Evolutionary conservation across 2,113 vertebrate genomes (phyloP).

Genomic region (Sander lucioperca): DNA sequence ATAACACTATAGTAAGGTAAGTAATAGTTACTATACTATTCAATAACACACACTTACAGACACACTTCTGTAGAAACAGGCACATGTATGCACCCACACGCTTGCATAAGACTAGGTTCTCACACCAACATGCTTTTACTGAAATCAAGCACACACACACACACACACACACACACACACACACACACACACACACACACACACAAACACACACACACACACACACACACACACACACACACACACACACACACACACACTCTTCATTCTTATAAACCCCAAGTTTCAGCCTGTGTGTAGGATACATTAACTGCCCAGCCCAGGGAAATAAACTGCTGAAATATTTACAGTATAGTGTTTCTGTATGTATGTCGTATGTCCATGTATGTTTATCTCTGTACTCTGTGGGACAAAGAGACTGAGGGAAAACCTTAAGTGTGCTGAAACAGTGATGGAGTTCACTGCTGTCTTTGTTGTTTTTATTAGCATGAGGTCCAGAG

Average conservation of each 20-base stretch:
- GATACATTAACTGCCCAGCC: neutral
- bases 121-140: neutral
- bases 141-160: neutral
- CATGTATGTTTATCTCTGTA: slow-evolving; percentile 6
- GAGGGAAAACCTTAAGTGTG: neutral
- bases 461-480: slow-evolving; percentile 15
- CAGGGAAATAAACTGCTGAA: slow-evolving; percentile 21
- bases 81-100: neutral
- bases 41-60: neutral
- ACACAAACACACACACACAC: neutral
- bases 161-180: neutral
- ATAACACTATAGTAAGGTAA: neutral
- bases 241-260: neutral
- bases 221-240: neutral
- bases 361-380: slow-evolving; percentile 16
- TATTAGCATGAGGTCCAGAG: neutral
- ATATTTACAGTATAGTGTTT: slow-evolving; percentile 31
- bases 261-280: neutral
- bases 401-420: slow-evolving; percentile 11
- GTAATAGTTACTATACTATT: too few species aligned
- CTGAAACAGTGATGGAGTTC: slow-evolving; percentile 11
- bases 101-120: neutral
- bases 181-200: neutral
- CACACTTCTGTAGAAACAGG: neutral
- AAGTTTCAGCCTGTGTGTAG: neutral